Evolutionary conservation across 2,888 invertebrate genomes (phyloP).

Genomic region (Altica lythri): DNA sequence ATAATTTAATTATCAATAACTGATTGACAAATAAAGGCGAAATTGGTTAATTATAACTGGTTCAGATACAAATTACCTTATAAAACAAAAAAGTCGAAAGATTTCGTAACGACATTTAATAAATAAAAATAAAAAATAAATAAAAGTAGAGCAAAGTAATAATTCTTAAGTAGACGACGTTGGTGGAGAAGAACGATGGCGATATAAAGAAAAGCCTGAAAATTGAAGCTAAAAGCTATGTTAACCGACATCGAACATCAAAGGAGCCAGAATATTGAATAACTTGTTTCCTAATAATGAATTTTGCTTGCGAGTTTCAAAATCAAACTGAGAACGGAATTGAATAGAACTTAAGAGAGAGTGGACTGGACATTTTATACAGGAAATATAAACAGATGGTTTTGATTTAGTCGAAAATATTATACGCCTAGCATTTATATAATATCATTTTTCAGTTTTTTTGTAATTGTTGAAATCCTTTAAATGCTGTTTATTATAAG

Average conservation of each 20-base stretch:
- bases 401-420: too few relatives aligned
- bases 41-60: neutral
- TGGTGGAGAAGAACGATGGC: conserved; percentile 15
- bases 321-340: conserved; percentile 45
- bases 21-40: too few relatives aligned
- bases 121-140: too few relatives aligned
- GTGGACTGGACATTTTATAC: conserved; percentile 37
- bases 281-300: conserved; percentile 57
- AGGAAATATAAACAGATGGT: too few relatives aligned
- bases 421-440: too few relatives aligned
- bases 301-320: conserved; percentile 50
- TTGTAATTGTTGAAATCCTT: too few relatives aligned
- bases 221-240: conserved; percentile 46
- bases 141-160: conserved; percentile 22
- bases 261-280: conserved; percentile 53
- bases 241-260: conserved; percentile 49
- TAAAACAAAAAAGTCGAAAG: neutral
- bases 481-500: too few relatives aligned
- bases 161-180: conserved; percentile 30
- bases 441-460: too few relatives aligned
- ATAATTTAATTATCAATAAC: too few relatives aligned
- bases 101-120: neutral
- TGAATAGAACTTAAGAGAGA: conserved; percentile 9
- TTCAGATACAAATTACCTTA: neutral
- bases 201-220: conserved; percentile 39